Evolutionary conservation across 2,113 vertebrate genomes (phyloP).

Genomic region (Pedionomus torquatus): DNA sequence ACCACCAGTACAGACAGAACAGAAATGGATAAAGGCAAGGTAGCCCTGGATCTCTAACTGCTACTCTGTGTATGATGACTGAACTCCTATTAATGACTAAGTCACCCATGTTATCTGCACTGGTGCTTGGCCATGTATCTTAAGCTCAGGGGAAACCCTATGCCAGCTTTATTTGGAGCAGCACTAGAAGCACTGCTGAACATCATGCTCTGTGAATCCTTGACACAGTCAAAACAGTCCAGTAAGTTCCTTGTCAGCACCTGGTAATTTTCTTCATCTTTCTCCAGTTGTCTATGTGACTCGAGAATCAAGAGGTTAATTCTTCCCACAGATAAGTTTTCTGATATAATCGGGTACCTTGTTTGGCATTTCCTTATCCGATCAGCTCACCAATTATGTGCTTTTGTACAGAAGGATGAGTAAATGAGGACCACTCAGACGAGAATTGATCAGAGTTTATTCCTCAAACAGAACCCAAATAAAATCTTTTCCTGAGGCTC

Average conservation of each 20-base stretch:
- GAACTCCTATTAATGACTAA: not conserved
- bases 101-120: accelerated
- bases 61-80: not conserved
- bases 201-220: not conserved
- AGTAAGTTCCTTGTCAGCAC: not conserved
- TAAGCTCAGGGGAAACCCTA: not conserved
- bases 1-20: not conserved
- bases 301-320: not conserved
- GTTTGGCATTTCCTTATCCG: not conserved
- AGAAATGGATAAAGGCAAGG: not conserved
- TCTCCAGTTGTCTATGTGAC: not conserved
- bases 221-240: not conserved
- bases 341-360: not conserved
- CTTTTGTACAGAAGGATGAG: not conserved
- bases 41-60: not conserved
- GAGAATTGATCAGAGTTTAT: not conserved
- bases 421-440: not conserved
- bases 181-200: not conserved
- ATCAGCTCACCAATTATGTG: not conserved
- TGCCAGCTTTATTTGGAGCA: not conserved
- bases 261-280: not conserved
- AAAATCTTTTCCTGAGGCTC: not conserved
- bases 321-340: not conserved
- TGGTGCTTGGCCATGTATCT: accelerated
- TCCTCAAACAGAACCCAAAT: not conserved